Percentiles rank a stretch among this genome's conserved stretches.
Conservation (phyloP, 2,797 vertebrate genomes). For the Syngnathus acus region DNA sequence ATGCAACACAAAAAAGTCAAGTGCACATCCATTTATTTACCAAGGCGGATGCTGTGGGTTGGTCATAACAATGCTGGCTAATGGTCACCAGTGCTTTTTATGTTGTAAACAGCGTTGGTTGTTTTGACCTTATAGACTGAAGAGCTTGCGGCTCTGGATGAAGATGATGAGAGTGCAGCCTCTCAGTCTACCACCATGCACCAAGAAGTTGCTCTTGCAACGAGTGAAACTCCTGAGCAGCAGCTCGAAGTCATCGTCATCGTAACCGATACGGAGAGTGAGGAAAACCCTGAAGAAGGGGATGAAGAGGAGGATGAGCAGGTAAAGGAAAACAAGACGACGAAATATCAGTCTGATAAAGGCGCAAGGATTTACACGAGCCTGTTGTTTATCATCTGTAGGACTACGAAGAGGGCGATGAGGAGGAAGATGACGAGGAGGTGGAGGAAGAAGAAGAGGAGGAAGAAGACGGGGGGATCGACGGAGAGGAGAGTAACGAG, state of each 20-base stretch:
- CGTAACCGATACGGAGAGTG: conserved; percentile 88
- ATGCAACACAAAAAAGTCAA: conserved; percentile 17
- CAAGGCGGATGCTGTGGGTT: no score
- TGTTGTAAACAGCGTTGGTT: background rate
- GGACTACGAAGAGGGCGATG: conserved; percentile 82
- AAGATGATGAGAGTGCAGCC: conserved; percentile 72
- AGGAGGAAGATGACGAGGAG: conserved; percentile 76
- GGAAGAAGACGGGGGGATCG: conserved; percentile 86
- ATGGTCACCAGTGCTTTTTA: background rate
- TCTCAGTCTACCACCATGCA: conserved; percentile 78
- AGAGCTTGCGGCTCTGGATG: conserved; percentile 78
- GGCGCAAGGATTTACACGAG: background rate
- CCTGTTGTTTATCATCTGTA: conserved; percentile 35
- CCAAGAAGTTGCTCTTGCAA: conserved; percentile 66
- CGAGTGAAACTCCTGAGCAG: conserved; percentile 72
- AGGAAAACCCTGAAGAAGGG: conserved; percentile 85
- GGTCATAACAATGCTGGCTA: no score
- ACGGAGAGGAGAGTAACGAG: conserved; percentile 88
- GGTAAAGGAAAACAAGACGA: conserved; percentile 21
- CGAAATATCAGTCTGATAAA: background rate
- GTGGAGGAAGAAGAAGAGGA: conserved; percentile 89
- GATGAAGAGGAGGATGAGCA: conserved; percentile 81
- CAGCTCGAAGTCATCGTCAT: conserved; percentile 90
- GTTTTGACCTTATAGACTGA: conserved; percentile 65
- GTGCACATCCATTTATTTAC: background rate